Evolutionary conservation across 2,113 vertebrate genomes (phyloP).

Genomic region (Gymnogyps californianus): DNA sequence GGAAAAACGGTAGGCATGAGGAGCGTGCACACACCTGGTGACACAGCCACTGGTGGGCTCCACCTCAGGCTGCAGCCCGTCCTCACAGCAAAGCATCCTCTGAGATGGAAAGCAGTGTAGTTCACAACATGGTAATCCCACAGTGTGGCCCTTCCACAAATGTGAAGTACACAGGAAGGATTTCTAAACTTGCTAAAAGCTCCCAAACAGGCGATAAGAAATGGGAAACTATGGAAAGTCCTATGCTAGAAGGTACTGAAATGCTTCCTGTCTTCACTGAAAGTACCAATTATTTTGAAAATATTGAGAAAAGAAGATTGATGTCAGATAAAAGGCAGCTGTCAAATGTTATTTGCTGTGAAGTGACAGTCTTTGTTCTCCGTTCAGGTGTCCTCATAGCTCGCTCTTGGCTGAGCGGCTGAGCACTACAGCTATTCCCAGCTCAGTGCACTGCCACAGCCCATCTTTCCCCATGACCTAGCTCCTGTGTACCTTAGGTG

Average conservation of each 20-base stretch:
- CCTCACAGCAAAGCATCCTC: neutral
- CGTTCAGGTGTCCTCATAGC: neutral
- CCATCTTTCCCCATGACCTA: neutral
- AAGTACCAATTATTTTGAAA: neutral
- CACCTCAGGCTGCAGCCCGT: neutral
- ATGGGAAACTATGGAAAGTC: neutral
- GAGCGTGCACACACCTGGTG: neutral
- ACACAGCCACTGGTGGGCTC: neutral
- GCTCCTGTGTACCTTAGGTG: neutral
- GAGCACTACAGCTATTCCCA: neutral
- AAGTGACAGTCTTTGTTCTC: neutral
- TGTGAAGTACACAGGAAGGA: neutral
- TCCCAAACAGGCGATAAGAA: neutral
- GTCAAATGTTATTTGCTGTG: neutral
- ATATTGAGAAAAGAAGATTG: neutral
- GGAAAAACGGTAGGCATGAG: neutral
- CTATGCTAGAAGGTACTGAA: neutral
- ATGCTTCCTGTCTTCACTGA: neutral
- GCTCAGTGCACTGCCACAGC: neutral
- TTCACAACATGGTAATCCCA: neutral
- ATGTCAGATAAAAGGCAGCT: neutral
- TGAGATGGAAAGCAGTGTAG: neutral
- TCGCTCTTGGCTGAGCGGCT: fast-evolving
- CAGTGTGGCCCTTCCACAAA: neutral
- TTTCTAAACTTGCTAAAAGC: neutral